Evolutionary conservation across 2,888 invertebrate species (phyloP).

Genomic region (Deroplatys truncata): DNA sequence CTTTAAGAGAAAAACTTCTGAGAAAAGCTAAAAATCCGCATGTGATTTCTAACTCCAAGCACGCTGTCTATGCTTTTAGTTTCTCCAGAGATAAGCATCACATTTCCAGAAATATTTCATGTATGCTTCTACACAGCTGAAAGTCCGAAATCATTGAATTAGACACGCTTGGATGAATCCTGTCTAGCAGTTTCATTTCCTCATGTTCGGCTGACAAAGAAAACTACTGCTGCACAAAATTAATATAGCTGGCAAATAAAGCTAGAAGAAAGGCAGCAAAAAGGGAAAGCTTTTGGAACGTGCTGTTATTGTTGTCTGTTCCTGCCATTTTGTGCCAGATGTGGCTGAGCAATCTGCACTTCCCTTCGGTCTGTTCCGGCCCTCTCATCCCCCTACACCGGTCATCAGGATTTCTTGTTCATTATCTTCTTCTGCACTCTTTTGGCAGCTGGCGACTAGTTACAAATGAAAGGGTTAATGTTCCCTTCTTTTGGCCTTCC

Average conservation of each 20-base stretch:
- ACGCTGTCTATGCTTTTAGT: too few species aligned
- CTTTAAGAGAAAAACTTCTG: too few species aligned
- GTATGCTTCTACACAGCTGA: neutral
- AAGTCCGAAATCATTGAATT: neutral
- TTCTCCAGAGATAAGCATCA: neutral
- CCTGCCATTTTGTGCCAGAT: neutral
- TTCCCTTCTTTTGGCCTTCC: neutral
- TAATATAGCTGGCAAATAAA: neutral
- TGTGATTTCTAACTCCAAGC: too few species aligned
- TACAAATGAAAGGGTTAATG: neutral
- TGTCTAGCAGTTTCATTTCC: neutral
- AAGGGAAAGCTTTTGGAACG: neutral
- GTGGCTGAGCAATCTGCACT: neutral
- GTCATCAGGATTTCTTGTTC: conserved; percentile 2
- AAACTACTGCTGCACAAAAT: neutral
- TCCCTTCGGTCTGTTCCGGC: neutral
- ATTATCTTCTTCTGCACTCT: neutral
- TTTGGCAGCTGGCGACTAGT: neutral
- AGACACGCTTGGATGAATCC: neutral
- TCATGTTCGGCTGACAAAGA: neutral
- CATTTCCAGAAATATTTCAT: neutral
- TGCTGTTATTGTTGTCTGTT: neutral
- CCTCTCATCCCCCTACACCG: neutral
- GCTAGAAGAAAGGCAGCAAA: neutral
- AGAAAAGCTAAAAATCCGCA: too few species aligned